Base-by-base conservation (phyloP, 2,113 vertebrate species). In the Pterophyllum scalare region DNA sequence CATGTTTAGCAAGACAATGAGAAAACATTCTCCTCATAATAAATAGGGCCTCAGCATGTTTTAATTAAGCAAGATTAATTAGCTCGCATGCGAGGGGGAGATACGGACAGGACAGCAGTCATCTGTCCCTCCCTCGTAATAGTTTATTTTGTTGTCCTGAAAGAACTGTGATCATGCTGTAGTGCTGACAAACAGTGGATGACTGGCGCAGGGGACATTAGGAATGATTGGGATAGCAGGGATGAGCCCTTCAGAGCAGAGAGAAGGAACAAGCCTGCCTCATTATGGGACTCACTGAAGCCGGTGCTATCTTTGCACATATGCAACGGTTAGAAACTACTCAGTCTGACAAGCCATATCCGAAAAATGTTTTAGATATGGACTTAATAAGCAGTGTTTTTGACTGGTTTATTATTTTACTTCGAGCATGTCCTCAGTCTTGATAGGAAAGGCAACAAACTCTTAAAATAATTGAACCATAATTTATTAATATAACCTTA, bases 41-140 rank as follows among this genome's bases (percentile, higher is more conserved):
- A 92, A 93, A 93, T 59, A 81, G 85, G 57, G 80, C 82, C 83
- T 89, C 28, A 83, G 87, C 90, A 59, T 90, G 90, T 94, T 94
- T 94, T 95, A 93, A 94, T 95, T 94, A 93, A 92, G 87, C 35
- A 83, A 92, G 86, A 88, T 87, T 93, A 91, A 94, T 95, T 89
- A 91, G 87, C 82, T 76, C 81, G 80, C 83, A 86, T 74, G 79
- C 90, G 80, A 87, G 76, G 81, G 81, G 20, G 57, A 85, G 85
- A 91, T 93, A 92, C 90, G 81, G 38, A 6, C 59, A 75, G 59
- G 64, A 38, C 78, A 58, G 82, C 35, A 80, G 60, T 33, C 77
- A 88, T 88, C 79, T 6, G 81, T 79, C 74, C 80, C 82, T 78
- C 57, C 61, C 79, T 62, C 28, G 7, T 28, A 8, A 64, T 74